Evolutionary conservation across 1,140 invertebrate species (phyloP), one percentile per base, ranked within the genome.

Genomic region (Drosophila pseudoobscura): DNA sequence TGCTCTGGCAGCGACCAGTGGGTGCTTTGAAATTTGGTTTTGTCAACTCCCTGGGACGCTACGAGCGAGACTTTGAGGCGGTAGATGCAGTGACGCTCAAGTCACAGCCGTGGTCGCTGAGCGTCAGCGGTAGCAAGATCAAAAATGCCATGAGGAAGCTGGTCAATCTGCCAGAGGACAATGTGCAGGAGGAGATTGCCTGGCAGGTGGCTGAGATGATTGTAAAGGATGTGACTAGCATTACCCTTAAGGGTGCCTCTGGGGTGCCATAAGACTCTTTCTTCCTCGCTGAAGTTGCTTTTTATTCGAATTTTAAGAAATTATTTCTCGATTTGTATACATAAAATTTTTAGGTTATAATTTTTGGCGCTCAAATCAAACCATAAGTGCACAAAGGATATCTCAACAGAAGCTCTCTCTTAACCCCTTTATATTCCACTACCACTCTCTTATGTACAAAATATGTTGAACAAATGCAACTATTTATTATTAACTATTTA

Each of bases 121-220:
- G 70, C 20, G 87, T 79, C 64, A 70, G 66, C 9, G 66, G 66
- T 2, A 70, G 17, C 13, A 70, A 93, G 51, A 91, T 94, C 50
- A 94, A 93, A 76, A 93, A 93, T 90, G 96, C 95, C 69, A 94
- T 97, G 46, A 96, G 95, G 88, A 95, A 94, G 92, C 93, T 97
- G 85, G 95, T 97, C 52, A 94, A 96, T 92, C 93, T 95, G 61
- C 95, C 95, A 46, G 95, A 96, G 91, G 95, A 96, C 79, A 96
- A 97, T 94, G 95, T 95, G 45, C 96, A 98, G 92, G 97, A 98
- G 92, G 97, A 98, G 90, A 95, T 98, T 93, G 97, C 97, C 29
- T 97, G 97, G 96, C 96, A 97, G 92, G 96, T 98, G 65, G 97
- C 97, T 17, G 96, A 97, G 92, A 98, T 97, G 96, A 98, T 98